phyloP scores from a whole-genome alignment of 2,797 vertebrate genomes.

The Staurois parvus region DNA sequence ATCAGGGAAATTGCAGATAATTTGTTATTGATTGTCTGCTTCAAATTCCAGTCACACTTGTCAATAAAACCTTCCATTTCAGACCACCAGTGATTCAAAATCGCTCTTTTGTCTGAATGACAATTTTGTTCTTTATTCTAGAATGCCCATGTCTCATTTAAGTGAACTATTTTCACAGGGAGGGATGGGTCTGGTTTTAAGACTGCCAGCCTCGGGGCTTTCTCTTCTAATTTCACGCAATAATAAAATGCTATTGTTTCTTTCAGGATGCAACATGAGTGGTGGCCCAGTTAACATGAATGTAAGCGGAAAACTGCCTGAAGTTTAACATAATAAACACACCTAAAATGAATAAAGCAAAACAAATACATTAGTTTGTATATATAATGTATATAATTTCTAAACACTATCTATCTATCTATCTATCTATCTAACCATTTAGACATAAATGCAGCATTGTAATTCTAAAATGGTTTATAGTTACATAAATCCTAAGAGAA shows the following conservation, averaged over 20 bases:
- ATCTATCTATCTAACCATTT: no score
- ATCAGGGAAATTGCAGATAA: background rate
- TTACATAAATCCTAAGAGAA: background rate
- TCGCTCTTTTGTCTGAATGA: conserved; percentile 65
- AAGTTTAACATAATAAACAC: background rate
- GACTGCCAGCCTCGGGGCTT: conserved; percentile 80
- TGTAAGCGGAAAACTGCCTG: background rate
- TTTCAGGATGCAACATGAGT: conserved; percentile 74
- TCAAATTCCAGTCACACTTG: background rate
- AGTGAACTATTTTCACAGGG: conserved; percentile 63
- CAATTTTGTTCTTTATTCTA: conserved; percentile 77
- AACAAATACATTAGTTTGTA: background rate
- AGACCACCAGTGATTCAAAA: conserved; percentile 65
- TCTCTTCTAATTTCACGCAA: conserved; percentile 86
- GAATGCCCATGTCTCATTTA: conserved; percentile 68
- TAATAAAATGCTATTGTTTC: conserved; percentile 85
- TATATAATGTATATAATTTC: background rate
- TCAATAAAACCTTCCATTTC: conserved; percentile 26
- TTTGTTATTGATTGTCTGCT: conserved; percentile 12
- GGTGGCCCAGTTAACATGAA: conserved; percentile 70
- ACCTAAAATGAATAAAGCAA: background rate
- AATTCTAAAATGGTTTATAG: no score
- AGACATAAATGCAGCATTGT: no score
- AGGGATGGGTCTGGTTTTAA: conserved; percentile 83
- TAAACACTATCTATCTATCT: no score